phyloP scores from a whole-genome alignment of 2,113 vertebrate species.

The Butorides virescens region DNA sequence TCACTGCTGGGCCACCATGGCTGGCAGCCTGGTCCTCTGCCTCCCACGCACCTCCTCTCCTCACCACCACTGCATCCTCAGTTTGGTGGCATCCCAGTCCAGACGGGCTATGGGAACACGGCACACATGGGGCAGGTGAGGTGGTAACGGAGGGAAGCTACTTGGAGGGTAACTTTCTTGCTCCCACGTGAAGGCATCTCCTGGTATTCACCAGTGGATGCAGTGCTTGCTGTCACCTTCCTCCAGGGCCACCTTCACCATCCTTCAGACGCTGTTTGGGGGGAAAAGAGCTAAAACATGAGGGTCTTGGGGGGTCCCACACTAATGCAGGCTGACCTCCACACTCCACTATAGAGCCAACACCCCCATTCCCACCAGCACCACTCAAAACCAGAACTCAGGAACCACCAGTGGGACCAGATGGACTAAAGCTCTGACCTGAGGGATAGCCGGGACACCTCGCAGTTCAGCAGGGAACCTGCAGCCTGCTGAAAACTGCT shows the following conservation, averaged over 20 bases:
- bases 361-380: not conserved
- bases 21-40: not conserved
- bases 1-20: not conserved
- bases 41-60: not conserved
- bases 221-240: not conserved
- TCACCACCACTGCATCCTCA: rapidly evolving
- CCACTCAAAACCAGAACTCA: not conserved
- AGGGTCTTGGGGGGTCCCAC: not conserved
- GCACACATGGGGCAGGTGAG: not conserved
- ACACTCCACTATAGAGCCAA: rapidly evolving
- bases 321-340: not conserved
- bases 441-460: not conserved
- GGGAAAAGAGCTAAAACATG: not conserved
- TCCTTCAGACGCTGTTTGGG: not conserved
- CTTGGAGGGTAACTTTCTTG: not conserved
- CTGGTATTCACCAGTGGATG: not conserved
- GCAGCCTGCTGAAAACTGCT: not conserved
- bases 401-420: not conserved
- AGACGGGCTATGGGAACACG: not conserved
- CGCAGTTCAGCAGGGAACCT: not conserved
- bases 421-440: not conserved
- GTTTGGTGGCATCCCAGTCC: not conserved
- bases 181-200: not conserved
- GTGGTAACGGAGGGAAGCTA: not conserved
- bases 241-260: not conserved